Evolutionary conservation across 1,140 invertebrate species (phyloP).

Genomic region (Frieseomelitta varia): DNA sequence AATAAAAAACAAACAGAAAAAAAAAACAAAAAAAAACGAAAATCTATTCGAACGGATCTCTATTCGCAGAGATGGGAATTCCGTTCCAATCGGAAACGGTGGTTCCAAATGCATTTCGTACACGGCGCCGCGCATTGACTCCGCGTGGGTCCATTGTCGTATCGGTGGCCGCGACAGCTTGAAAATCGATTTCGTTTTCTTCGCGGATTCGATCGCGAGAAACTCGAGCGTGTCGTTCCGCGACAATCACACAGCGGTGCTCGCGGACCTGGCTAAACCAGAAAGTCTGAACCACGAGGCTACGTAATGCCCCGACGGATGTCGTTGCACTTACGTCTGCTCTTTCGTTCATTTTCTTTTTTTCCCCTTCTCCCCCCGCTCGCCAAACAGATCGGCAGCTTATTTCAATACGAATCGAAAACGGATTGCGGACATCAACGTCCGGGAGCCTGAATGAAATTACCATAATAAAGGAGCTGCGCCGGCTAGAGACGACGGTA

Average conservation of each 20-base stretch:
- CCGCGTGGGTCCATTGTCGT: not conserved
- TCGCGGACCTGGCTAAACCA: not conserved
- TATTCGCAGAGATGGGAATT: not conserved
- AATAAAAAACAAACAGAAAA: too few relatives aligned
- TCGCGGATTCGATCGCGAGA: not conserved
- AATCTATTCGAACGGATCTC: not conserved
- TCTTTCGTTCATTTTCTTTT: not conserved
- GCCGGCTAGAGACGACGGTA: slow-evolving; percentile 29
- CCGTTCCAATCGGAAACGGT: not conserved
- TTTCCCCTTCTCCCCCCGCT: not conserved
- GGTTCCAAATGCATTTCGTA: not conserved
- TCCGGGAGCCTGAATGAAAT: slow-evolving; percentile 71
- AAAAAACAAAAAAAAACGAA: not conserved
- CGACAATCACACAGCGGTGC: slow-evolving; percentile 17
- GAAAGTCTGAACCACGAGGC: slow-evolving; percentile 1
- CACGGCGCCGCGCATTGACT: not conserved
- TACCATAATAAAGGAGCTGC: slow-evolving; percentile 74
- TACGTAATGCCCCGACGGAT: slow-evolving; percentile 35
- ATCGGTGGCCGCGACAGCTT: slow-evolving; percentile 33
- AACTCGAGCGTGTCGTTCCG: not conserved
- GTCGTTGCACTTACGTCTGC: slow-evolving; percentile 33
- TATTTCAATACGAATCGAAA: slow-evolving; percentile 75
- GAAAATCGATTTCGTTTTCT: slow-evolving; percentile 29
- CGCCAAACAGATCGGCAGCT: slow-evolving; percentile 62
- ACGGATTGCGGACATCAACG: slow-evolving; percentile 71